phyloP scores from a whole-genome alignment of 2,113 vertebrate genomes.

The Nestor notabilis region DNA sequence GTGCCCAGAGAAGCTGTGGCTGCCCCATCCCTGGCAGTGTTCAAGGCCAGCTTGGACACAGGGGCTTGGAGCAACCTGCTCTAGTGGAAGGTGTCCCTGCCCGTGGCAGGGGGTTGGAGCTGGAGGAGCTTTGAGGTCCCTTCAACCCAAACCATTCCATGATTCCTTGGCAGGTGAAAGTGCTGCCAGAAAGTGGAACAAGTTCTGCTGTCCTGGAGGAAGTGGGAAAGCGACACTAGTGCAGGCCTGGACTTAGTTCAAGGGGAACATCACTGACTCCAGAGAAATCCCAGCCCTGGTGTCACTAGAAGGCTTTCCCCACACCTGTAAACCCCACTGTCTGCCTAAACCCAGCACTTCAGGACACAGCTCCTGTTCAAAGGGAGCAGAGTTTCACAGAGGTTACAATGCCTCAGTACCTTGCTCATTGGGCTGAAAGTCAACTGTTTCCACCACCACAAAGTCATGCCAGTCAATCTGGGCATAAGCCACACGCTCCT shows the following conservation, averaged over 20 bases:
- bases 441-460: slow-evolving; percentile 96
- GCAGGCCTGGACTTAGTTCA: not conserved
- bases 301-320: not conserved
- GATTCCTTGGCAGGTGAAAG: not conserved
- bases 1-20: too few species aligned
- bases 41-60: too few species aligned
- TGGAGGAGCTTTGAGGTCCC: not conserved
- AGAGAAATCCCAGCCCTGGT: not conserved
- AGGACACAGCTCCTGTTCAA: not conserved
- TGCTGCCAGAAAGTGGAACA: not conserved
- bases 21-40: too few species aligned
- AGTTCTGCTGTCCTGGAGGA: not conserved
- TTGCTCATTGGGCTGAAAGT: slow-evolving; percentile 97
- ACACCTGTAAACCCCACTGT: not conserved
- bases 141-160: not conserved
- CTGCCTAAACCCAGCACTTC: not conserved
- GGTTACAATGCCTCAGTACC: slow-evolving; percentile 67
- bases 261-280: not conserved
- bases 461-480: slow-evolving; percentile 99
- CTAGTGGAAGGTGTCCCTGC: not conserved
- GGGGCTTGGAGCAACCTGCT: not conserved
- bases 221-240: not conserved
- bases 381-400: not conserved
- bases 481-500: slow-evolving; percentile 94
- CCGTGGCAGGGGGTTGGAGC: not conserved